Conservation (phyloP, 2,888 invertebrate genomes). For the Brenthis daphne region DNA sequence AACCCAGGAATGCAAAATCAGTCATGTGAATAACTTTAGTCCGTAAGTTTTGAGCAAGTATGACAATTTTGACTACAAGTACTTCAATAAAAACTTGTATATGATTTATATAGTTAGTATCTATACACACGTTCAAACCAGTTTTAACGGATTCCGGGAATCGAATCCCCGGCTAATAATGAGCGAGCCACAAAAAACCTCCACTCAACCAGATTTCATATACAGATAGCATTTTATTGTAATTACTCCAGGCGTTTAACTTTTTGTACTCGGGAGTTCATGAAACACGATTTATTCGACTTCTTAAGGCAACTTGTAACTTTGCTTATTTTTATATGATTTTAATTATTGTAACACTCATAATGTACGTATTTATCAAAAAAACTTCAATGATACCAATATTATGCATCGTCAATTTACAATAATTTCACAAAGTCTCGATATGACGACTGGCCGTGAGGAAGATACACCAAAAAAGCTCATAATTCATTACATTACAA, state of each 20-base stretch:
- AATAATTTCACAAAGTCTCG: too few relatives aligned
- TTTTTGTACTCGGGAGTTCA: constrained; percentile 4
- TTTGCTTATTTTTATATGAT: neutral
- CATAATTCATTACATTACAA: too few relatives aligned
- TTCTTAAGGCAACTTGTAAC: neutral
- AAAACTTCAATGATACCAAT: too few relatives aligned
- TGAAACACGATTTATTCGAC: constrained; percentile 17
- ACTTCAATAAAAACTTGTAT: neutral
- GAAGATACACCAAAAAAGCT: too few relatives aligned
- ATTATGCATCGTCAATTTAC: too few relatives aligned
- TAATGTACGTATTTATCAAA: too few relatives aligned
- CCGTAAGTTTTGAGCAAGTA: neutral
- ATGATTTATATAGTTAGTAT: constrained; percentile 5
- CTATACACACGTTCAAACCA: neutral
- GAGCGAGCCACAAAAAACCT: constrained; percentile 22
- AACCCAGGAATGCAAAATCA: too few relatives aligned
- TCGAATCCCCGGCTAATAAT: constrained; percentile 11
- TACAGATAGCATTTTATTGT: constrained; percentile 34
- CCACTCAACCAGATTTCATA: constrained; percentile 25
- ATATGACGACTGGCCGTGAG: too few relatives aligned
- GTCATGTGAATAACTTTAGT: too few relatives aligned
- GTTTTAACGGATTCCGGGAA: constrained; percentile 17
- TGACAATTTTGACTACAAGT: neutral
- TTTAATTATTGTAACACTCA: too few relatives aligned
- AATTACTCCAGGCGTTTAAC: constrained; percentile 23